Base-by-base conservation (phyloP, 2,888 invertebrate species). In the Caenorhabditis sp. region DNA sequence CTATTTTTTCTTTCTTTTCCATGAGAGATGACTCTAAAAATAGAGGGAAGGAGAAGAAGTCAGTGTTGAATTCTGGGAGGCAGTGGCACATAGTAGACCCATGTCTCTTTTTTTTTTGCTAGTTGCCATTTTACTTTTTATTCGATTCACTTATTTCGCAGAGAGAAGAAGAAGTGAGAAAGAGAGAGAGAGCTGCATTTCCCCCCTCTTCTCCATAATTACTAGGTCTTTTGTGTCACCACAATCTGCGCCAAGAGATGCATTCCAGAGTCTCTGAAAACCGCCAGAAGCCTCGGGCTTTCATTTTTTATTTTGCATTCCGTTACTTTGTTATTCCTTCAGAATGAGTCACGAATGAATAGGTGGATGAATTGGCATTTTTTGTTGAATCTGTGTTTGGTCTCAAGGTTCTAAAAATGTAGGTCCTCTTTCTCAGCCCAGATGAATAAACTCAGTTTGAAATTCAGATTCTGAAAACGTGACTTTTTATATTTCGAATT, bases 61-160 rank as follows among this genome's bases (percentile, higher is more conserved):
- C 76, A 49, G 66, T 38, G 47, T 19, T 19, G 19, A 47, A 51
- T 56, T 44, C 44, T 47, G 35, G 44, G 51, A 26, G 38, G 24
- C 19, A 35, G 61, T 49, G 47, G 5, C 19, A 38, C 38, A 38
- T 6, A n/a, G n/a, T n/a, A 59, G 61, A 61, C 61, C 61, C 58
- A 76, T 77, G 70, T 72, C 70, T 72, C 79, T 66, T 72, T 70
- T 63, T 56, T 47, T 68, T 47, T 76, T 76, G 35, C 72, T 69
- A 75, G 63, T 73, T 81, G 61, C 47, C 69, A 70, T 72, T 82
- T 82, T 70, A 70, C 70, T 76, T 58, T 66, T 76, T 72, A 70
- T 76, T 81, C 68, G 47, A 72, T 70, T 79, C 69, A 68, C 59
- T 76, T 77, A 49, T 49, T 75, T 61, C 38, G 38, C 12, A 38